Percentiles rank a stretch among this genome's conserved stretches.
These are phyloP conservation scores for Dolichoris vasculosae DNA, from an alignment of 1,140 invertebrate species.

Conservation along the genomic window DNA sequence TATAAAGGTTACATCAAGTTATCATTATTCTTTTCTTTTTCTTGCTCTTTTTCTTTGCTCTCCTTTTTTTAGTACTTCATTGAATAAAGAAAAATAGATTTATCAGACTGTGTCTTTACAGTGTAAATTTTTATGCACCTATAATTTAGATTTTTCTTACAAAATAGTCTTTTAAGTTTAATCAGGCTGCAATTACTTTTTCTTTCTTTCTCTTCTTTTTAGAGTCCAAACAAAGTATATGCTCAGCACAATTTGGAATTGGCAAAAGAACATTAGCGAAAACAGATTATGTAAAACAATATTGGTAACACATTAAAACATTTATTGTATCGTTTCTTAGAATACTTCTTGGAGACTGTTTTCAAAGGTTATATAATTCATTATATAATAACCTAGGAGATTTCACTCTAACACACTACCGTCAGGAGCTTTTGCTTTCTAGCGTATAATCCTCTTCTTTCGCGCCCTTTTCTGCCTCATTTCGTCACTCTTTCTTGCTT, in stretches of 20 bases:
- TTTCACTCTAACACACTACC: constrained; percentile 12
- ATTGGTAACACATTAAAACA: constrained; percentile 42
- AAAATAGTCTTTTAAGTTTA: not conserved
- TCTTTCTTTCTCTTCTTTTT: not conserved
- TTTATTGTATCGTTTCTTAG: constrained; percentile 52
- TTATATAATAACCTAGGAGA: constrained; percentile 53
- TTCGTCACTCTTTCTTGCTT: constrained; percentile 43
- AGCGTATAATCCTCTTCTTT: not conserved
- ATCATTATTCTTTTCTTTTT: no score
- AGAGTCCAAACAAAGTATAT: not conserved
- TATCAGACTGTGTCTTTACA: not conserved
- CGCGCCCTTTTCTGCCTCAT: constrained; percentile 34
- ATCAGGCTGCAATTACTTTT: not conserved
- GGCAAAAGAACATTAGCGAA: not conserved
- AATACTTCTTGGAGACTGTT: constrained; percentile 29
- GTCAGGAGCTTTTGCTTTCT: not conserved
- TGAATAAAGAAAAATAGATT: not conserved
- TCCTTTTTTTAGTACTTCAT: not conserved
- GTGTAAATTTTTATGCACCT: not conserved
- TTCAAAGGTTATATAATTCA: constrained; percentile 46
- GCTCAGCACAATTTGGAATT: constrained; percentile 1
- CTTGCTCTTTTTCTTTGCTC: not conserved
- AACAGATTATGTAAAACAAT: constrained; percentile 51
- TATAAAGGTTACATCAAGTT: no score
- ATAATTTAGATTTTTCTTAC: constrained; percentile 10